A percentile compares a stretch with the other conserved stretches of the same genome.
Conservation (phyloP, 2,888 invertebrate genomes). For the Sarcophaga subvicina region DNA sequence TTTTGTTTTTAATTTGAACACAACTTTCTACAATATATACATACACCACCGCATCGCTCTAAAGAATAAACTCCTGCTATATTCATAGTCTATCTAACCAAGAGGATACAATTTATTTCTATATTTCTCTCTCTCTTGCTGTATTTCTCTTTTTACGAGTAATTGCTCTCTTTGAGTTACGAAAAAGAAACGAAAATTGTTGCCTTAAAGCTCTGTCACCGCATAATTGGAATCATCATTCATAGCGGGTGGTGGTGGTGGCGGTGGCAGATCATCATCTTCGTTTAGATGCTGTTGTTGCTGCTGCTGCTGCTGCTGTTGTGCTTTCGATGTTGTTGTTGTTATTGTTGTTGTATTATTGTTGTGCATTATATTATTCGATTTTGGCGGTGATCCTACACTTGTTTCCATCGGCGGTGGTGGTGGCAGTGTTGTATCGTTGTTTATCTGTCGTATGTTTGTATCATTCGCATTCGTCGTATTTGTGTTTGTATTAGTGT, state of each 20-base stretch:
- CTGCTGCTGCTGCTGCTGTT: constrained; percentile 69
- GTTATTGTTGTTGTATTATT: constrained; percentile 64
- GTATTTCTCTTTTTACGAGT: not conserved
- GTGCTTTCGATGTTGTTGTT: constrained; percentile 65
- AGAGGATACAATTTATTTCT: not conserved
- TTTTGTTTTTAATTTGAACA: constrained; percentile 44
- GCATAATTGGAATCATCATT: constrained; percentile 82
- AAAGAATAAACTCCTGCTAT: not conserved
- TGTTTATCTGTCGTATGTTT: constrained; percentile 68
- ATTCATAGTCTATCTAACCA: not conserved
- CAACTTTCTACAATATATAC: constrained; percentile 61
- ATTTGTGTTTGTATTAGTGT: constrained; percentile 56
- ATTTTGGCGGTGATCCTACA: constrained; percentile 70
- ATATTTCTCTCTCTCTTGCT: not conserved
- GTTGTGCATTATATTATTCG: constrained; percentile 70
- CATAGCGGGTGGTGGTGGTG: constrained; percentile 80
- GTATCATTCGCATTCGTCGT: constrained; percentile 53
- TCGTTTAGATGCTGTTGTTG: constrained; percentile 70
- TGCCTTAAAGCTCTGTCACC: constrained; percentile 81
- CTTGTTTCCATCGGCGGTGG: constrained; percentile 74
- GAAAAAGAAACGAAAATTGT: constrained; percentile 29
- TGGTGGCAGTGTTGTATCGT: constrained; percentile 77
- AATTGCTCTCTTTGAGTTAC: not conserved
- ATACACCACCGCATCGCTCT: constrained; percentile 33
- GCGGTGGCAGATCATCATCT: constrained; percentile 79